Base-by-base conservation (phyloP, 2,888 invertebrate species). In the Microctonus brassicae region DNA sequence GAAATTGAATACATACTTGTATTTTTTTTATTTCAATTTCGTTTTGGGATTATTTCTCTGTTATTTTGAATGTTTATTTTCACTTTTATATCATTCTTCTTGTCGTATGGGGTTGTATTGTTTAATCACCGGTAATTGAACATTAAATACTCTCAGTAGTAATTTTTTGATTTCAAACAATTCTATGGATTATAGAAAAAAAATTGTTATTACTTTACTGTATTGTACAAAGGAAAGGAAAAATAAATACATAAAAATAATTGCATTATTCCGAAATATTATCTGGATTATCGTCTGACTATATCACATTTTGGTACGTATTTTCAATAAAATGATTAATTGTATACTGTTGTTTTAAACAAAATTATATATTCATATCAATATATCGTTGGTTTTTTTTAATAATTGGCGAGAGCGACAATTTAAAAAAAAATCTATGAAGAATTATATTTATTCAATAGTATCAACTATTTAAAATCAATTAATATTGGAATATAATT, bases 271-370 rank as follows among this genome's bases (percentile, higher is more conserved):
- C 34, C n/a, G 26, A 36, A 58, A 36, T 66, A 47, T 33, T 52
- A 68, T 36, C 61, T 42, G 68, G 60, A 68, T 22, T 17, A 47
- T 61, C 68, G 52, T 61, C 20, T 47, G 20, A 60, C 68, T 68
- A 47, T 47, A 61, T 47, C 42, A 36, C 67, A 58, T 47, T 42
- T 29, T 68, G 68, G 68, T 68, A 68, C 60, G 68, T 68, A 68
- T n/a, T 61, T 53, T n/a, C 26, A 66, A 11, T 57, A 42, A 60
- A 17, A 52, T 68, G 29, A 34, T 52, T 61, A 60, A 61, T 52
- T 34, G n/a, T 34, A 57, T 26, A 39, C n/a, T n/a, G n/a, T n/a
- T n/a, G n/a, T n/a, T n/a, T n/a, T n/a, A n/a, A n/a, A n/a, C n/a
- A n/a, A n/a, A n/a, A n/a, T n/a, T 47, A 47, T n/a, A 29, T 29